Evolutionary conservation across 1,140 invertebrate genomes (phyloP), one percentile per base, ranked within the genome.

Genomic region (Oncopodura yosiiana): DNA sequence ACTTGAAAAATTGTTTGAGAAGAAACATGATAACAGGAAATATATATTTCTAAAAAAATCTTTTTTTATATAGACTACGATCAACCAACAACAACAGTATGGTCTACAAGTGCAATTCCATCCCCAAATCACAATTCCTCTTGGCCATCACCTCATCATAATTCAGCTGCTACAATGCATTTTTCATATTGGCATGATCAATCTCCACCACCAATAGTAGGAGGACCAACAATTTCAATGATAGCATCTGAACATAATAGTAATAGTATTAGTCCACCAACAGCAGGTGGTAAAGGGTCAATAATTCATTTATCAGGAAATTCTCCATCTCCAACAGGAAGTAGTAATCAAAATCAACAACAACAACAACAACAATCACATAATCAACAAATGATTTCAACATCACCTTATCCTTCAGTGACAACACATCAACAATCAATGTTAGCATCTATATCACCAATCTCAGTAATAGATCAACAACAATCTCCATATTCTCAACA

Each of bases 61-160:
- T 51, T 14, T 45, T 51, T 45, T 12, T 42, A 26, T 24, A 16
- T 32, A 60, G 58, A 46, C 12, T 60, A 50, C 26, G 58, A 60
- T 6, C 52, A 27, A 46, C 2, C 53, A 2, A 32, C n/a, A n/a
- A n/a, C 36, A 14, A 29, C 52, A 26, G 44, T 55, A 9, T 60
- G 58, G 58, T 44, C 45, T 1, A 56, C 48, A 8, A 18, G 30
- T 19, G 32, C 58, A 5, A 52, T 36, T 34, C 58, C 53, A 34
- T 45, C 53, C 1, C 27, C 48, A 2, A 44, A 34, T 12, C 49
- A 39, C 8, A 49, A 21, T n/a, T n/a, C n/a, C n/a, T 39, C 53
- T 16, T 60, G 58, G 58, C 53, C 58, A 34, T 51, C 48, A 1
- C 43, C 58, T 6, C n/a, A n/a, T n/a, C n/a, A n/a, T n/a, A n/a